phyloP scores from a whole-genome alignment of 2,888 invertebrate genomes.

The Dione vanillae region DNA sequence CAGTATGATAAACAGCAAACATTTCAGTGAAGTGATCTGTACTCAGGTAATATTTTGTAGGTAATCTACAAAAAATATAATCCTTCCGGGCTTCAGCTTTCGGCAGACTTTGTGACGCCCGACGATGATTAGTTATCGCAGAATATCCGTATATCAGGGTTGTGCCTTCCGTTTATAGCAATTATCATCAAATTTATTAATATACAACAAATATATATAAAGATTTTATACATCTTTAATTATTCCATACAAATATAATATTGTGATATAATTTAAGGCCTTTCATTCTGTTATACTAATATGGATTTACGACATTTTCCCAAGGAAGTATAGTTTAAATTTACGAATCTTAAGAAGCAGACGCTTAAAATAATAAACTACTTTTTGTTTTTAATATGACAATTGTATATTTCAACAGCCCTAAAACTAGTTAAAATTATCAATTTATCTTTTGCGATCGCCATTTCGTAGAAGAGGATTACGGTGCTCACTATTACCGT shows the following conservation, averaged over 20 bases:
- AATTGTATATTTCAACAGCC: constrained; percentile 55
- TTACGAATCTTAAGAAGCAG: neutral
- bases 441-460: constrained; percentile 75
- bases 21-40: constrained; percentile 29
- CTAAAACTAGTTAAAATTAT: constrained; percentile 62
- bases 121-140: constrained; percentile 69
- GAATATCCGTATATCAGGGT: constrained; percentile 66
- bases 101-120: constrained; percentile 81
- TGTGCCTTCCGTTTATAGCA: constrained; percentile 48
- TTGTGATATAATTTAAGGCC: neutral
- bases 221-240: neutral
- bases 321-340: neutral
- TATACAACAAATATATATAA: neutral
- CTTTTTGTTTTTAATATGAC: neutral
- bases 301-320: neutral
- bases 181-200: neutral
- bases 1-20: constrained; percentile 38
- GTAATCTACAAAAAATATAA: constrained; percentile 78
- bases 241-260: neutral
- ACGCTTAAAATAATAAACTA: neutral
- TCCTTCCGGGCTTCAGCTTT: constrained; percentile 76
- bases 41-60: constrained; percentile 53
- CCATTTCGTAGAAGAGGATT: constrained; percentile 78
- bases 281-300: neutral
- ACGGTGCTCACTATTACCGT: constrained; percentile 74